Percentiles rank a stretch among this genome's conserved stretches.
phyloP scores from a whole-genome alignment of 2,888 invertebrate genomes.

The Tiphia femorata region DNA sequence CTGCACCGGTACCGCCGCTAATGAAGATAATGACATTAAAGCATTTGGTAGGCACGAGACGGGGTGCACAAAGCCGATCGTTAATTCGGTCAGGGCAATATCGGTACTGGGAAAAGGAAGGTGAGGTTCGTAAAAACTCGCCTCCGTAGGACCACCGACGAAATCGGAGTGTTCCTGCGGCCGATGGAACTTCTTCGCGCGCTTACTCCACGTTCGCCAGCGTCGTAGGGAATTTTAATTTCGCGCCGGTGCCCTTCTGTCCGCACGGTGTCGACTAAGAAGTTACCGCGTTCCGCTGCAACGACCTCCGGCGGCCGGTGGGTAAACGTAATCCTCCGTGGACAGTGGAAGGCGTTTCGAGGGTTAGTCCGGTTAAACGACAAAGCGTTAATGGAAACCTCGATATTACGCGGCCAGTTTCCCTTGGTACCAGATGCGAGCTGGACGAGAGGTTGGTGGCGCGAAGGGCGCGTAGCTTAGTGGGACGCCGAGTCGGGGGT shows the following conservation, averaged over 20 bases:
- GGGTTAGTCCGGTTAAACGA: conserved; percentile 40
- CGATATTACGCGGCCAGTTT: conserved; percentile 45
- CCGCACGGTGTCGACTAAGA: background rate
- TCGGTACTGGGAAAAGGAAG: conserved; percentile 33
- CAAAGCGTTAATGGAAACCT: conserved; percentile 57
- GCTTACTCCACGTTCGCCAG: background rate
- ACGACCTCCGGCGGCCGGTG: background rate
- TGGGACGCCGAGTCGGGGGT: background rate
- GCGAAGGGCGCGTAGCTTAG: no score
- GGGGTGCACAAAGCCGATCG: conserved; percentile 54
- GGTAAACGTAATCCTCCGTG: conserved; percentile 32
- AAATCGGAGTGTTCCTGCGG: no score
- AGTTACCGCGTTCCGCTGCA: background rate
- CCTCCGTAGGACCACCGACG: background rate
- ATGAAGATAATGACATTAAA: conserved; percentile 68
- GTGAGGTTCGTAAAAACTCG: conserved; percentile 19
- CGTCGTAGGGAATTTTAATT: no score
- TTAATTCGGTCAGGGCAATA: conserved; percentile 57
- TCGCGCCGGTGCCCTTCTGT: no score
- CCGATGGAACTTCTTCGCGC: background rate
- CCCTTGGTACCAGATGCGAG: conserved; percentile 29
- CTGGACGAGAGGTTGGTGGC: conserved; percentile 11
- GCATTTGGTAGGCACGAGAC: conserved; percentile 57
- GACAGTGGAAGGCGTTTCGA: conserved; percentile 24
- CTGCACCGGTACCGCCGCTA: conserved; percentile 58